phyloP scores from a whole-genome alignment of 2,113 vertebrate species.

The Laterallus jamaicensis region DNA sequence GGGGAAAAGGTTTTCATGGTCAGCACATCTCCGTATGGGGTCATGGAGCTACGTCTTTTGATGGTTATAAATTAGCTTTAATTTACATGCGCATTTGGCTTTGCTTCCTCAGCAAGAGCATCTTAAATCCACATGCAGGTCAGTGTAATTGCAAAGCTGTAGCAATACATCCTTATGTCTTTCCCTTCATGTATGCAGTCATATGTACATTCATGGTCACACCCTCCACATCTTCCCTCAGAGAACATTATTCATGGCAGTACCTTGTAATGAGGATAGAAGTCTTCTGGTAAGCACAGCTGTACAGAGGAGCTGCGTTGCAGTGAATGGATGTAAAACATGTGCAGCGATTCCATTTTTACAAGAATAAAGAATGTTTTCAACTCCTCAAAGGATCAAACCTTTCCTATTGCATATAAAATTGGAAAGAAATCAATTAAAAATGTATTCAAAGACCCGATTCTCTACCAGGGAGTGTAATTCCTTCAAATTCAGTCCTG shows the following conservation, averaged over 20 bases:
- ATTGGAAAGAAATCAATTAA: background rate
- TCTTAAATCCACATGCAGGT: background rate
- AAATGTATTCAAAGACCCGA: background rate
- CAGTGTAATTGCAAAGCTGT: background rate
- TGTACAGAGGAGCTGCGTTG: background rate
- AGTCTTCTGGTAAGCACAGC: background rate
- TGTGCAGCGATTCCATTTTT: background rate
- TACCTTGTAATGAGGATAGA: background rate
- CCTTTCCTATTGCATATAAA: constrained; percentile 14
- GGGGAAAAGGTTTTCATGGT: background rate
- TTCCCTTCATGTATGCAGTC: background rate
- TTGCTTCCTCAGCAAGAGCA: background rate
- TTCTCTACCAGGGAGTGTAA: background rate
- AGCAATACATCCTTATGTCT: background rate
- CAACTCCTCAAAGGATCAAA: background rate
- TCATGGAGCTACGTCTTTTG: background rate
- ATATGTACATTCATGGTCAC: background rate
- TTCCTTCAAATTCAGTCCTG: background rate
- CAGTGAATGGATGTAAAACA: background rate
- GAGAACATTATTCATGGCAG: background rate
- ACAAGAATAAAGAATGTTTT: background rate
- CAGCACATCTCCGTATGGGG: background rate
- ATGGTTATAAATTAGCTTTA: background rate
- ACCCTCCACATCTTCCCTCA: background rate
- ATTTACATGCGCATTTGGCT: background rate